Evolutionary conservation across 2,888 invertebrate genomes (phyloP), one percentile per base, ranked within the genome.

Genomic region (Agelastica alni): DNA sequence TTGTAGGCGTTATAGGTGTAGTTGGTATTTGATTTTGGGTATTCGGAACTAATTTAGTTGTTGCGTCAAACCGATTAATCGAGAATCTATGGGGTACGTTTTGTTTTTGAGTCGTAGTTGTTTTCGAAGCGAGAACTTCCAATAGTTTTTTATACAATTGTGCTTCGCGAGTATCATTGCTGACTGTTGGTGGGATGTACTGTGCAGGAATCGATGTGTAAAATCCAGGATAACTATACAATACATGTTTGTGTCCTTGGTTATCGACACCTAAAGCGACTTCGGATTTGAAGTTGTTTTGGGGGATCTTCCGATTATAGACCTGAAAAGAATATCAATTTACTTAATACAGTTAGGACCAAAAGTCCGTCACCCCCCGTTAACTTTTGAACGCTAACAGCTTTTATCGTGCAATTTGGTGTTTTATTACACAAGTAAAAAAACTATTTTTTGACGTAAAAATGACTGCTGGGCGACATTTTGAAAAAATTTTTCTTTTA

Each of bases 111-210:
- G 62, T 60, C 2, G 58, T 64, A 18, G 53, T 62, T 5, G 67
- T 67, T 53, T 67, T 67, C 4, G 59, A 47, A 5, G 71, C 64
- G 28, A 74, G 49, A 4, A 68, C 64, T 45, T 72, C 64, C 3
- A 74, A 53, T 14, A 74, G 61, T 12, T 67, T 65, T 32, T 70
- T 69, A 51, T 72, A 74, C 3, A 72, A 56, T 44, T 70, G 67
- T 6, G 67, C 59, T 57, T 72, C 70, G 55, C 63, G 64, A 9
- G 65, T 61, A 53, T 66, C 61, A 39, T 60, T 63, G 34, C 64
- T 62, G 16, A 9, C 13, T 18, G 4, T 14, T n/a, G 30, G 41
- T 22, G 49, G 37, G 7, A 39, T 7, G 20, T 39, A 39, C 6
- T 39, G 37, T 18, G 18, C 20, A n/a, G 59, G 52, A 13, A 51